Evolutionary conservation across 2,888 invertebrate genomes (phyloP), one percentile per base, ranked within the genome.

Genomic region (Drosophila setosimentum): DNA sequence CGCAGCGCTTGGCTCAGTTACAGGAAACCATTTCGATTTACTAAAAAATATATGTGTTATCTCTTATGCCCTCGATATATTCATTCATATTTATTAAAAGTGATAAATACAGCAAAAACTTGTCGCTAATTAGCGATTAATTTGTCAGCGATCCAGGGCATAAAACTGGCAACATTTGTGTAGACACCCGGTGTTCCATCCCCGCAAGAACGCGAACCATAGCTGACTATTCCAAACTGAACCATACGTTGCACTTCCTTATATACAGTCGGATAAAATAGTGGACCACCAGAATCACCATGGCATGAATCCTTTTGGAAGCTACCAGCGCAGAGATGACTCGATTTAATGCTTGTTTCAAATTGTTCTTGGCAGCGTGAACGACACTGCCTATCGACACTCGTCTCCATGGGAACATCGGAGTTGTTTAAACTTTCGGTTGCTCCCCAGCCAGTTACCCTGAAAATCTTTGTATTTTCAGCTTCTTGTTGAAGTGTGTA

Each of bases 1-100:
- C 82, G 1, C 82, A 88, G 48, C 80, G 92, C 24, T 65, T 92
- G 7, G 73, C 80, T 2, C 91, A 89, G 27, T 61, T 92, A 59
- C 80, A 89, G 27, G 82, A 91, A 6, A 88, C 86, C n/a, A 82
- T 91, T 54, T 49, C 57, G 1, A 55, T 61, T 58, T 72, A 72
- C 29, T 58, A 21, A 35, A 49, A 53, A 35, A 21, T 16, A 45
- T 16, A n/a, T 24, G 16, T 53, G 2, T 27, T n/a, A 29, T 2
- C 16, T 5, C 18, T 32, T n/a, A 27, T 32, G 45, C 13, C 10
- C 10, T 21, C 40, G n/a, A 40, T 40, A n/a, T n/a, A 21, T 21
- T 42, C 11, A 45, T 8, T 45, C 21, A 27, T 49, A 35, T 29
- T 5, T 42, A 50, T 55, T 50, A 2, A 29, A 37, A 29, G 8